Base-by-base conservation (phyloP, 2,113 vertebrate genomes). In the Tauraco erythrolophus region DNA sequence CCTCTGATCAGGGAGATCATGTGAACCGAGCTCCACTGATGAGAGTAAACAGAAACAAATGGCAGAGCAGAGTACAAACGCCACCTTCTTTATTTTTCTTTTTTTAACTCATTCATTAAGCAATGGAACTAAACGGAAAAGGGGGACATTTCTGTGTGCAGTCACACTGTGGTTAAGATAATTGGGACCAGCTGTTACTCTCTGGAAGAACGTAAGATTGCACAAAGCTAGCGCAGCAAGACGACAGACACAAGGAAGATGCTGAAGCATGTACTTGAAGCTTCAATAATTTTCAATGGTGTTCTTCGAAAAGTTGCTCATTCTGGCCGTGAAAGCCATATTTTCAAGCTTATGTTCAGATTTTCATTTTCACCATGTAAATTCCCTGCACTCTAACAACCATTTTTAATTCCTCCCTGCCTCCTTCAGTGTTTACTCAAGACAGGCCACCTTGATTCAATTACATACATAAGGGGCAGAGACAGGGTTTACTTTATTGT, bases 161-260 rank as follows among this genome's bases (percentile, higher is more conserved):
- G 96, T 89, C 89, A 97, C 76, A 95, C 90, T 87, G 51, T 65
- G 98, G 88, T 94, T 96, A 97, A 93, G 88, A 96, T 98, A 98
- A 98, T 97, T 98, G 82, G 93, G 66, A 97, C 96, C 98, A 98
- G 96, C 95, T 98, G 98, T 96, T 97, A 58, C 5, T 96, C 94
- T 95, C 95, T 97, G 94, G 95, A 98, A 91, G 71, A 71, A 91
- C 50, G 12, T 69, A 94, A 83, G 45, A 62, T 74, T 93, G 84
- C 81, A 88, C 71, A 94, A 93, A 95, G 91, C 76, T 70, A 93
- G 68, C 61, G 68, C 65, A 86, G 91, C 74, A 94, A 91, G 84
- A 76, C 6, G 35, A 80, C 62, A 97, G 76, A 83, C 84, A 79
- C 33, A 84, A 94, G 87, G 95, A 96, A 88, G 84, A 97, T 96